Conservation (phyloP, 2,113 vertebrate genomes). For the Neotoma lepida region DNA sequence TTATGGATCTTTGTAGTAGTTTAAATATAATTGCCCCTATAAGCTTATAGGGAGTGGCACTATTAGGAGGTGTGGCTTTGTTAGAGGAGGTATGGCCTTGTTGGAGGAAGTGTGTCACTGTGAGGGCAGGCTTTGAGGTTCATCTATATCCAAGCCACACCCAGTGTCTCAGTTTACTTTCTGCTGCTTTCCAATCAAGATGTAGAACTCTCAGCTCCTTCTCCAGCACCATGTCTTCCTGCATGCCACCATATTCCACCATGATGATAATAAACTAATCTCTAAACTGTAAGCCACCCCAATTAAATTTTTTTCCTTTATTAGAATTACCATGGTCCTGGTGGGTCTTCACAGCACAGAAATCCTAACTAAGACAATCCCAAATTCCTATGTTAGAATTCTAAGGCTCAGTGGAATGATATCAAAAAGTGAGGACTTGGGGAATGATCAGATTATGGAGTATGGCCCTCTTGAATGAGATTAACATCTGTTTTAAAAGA, state of each 20-base stretch:
- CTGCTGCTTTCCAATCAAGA: not conserved
- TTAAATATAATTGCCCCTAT: not conserved
- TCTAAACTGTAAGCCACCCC: not conserved
- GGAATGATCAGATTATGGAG: not conserved
- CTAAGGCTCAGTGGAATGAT: no score
- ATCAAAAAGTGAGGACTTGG: not conserved
- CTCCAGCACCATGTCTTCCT: not conserved
- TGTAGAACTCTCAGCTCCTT: not conserved
- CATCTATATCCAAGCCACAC: not conserved
- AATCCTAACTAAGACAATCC: not conserved
- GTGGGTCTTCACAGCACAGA: not conserved
- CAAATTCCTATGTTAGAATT: not conserved
- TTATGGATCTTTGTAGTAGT: not conserved
- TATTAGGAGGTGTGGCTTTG: not conserved
- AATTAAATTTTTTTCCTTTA: not conserved
- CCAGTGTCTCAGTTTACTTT: not conserved
- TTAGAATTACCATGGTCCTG: not conserved
- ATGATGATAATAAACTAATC: not conserved
- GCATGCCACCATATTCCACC: not conserved
- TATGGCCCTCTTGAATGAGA: not conserved
- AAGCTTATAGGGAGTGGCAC: not conserved
- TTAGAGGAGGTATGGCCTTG: not conserved
- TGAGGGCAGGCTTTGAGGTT: not conserved
- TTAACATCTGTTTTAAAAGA: not conserved
- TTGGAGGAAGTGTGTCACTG: not conserved